Percentiles rank a stretch among this genome's conserved stretches.
These are phyloP conservation scores for Drepanosiphum platanoidis DNA, from an alignment of 2,888 invertebrate genomes.

Conservation along the genomic window DNA sequence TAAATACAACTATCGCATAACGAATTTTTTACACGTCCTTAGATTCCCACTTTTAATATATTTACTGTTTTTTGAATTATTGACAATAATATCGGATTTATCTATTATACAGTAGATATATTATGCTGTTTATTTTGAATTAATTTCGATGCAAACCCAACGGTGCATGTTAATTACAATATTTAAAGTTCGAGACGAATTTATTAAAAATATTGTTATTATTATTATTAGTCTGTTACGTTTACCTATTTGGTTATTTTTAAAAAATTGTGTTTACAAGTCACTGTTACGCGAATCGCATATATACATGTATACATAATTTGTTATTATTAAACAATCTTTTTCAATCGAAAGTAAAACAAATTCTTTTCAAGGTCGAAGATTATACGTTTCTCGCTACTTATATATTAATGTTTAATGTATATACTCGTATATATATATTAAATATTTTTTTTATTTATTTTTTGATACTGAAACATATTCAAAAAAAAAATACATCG, in stretches of 20 bases:
- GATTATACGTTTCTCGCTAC: not conserved
- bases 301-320: not conserved
- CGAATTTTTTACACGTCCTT: no score
- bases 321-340: not conserved
- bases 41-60: no score
- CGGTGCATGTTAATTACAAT: not conserved
- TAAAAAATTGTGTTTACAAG: not conserved
- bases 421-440: no score
- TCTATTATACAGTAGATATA: not conserved
- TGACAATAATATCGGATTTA: no score
- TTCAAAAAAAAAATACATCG: slow-evolving; percentile 18
- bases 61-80: no score
- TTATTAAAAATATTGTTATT: not conserved
- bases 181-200: not conserved
- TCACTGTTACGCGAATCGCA: not conserved
- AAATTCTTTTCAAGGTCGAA: not conserved
- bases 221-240: not conserved
- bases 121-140: not conserved
- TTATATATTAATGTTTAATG: no score
- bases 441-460: no score
- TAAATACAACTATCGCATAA: no score
- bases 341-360: slow-evolving; percentile 23
- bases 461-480: slow-evolving; percentile 2
- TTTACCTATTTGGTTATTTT: no score
- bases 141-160: not conserved